Conservation (phyloP, 2,888 invertebrate genomes). For the Cephus sareptanus region DNA sequence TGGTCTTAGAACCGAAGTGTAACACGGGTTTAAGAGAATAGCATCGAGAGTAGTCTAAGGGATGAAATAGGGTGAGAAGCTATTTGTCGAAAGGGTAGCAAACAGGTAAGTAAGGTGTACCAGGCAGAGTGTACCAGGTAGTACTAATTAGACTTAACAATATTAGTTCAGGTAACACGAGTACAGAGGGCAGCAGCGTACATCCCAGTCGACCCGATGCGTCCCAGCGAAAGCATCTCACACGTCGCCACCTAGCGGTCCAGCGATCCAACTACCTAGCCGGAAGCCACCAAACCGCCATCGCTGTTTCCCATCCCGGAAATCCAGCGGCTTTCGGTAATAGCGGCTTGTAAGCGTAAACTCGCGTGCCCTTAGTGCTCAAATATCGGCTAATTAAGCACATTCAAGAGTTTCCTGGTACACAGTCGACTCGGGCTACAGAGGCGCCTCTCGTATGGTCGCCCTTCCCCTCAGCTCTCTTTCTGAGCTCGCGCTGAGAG, state of each 20-base stretch:
- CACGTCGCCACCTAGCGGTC: not conserved
- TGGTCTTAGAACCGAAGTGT: constrained; percentile 25
- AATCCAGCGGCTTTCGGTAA: constrained; percentile 51
- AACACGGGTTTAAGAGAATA: constrained; percentile 24
- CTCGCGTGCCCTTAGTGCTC: constrained; percentile 34
- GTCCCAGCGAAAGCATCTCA: not conserved
- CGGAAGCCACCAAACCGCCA: constrained; percentile 26
- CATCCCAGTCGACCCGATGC: not conserved
- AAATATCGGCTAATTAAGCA: constrained; percentile 61
- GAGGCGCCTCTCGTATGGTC: too few relatives aligned
- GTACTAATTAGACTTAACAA: constrained; percentile 57
- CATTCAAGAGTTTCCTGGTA: constrained; percentile 50
- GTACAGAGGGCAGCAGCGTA: constrained; percentile 19
- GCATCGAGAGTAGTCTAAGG: constrained; percentile 15
- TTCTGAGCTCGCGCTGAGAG: too few relatives aligned
- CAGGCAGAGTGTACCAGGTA: constrained; percentile 14
- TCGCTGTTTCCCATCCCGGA: constrained; percentile 41
- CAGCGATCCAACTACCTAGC: too few relatives aligned
- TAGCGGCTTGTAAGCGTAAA: constrained; percentile 41
- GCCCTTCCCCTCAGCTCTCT: too few relatives aligned
- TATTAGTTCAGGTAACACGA: constrained; percentile 54
- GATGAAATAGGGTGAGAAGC: not conserved
- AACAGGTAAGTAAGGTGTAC: too few relatives aligned
- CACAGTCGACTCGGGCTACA: not conserved
- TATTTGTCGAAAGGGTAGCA: not conserved